Percentiles rank a stretch among this genome's conserved stretches.
Conservation (phyloP, 2,797 vertebrate genomes). For the Rachycentron canadum region DNA sequence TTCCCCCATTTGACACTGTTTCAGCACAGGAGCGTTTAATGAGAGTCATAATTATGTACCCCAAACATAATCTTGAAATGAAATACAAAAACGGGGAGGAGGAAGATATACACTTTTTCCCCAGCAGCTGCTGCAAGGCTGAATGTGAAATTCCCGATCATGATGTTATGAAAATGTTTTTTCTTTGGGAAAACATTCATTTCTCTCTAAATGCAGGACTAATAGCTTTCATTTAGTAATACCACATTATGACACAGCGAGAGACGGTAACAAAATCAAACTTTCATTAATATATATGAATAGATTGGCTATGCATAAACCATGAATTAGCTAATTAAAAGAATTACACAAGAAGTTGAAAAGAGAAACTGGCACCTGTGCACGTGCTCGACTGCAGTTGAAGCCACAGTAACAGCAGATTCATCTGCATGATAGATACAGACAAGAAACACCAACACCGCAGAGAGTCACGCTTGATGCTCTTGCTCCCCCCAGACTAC, state of each 20-base stretch:
- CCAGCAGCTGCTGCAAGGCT: conserved; percentile 65
- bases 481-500: neutral
- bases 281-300: conserved; percentile 80
- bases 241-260: conserved; percentile 74
- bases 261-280: conserved; percentile 75
- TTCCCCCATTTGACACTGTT: conserved; percentile 76
- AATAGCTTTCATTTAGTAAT: conserved; percentile 80
- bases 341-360: conserved; percentile 65
- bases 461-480: conserved; percentile 19
- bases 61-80: conserved; percentile 81
- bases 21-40: conserved; percentile 80
- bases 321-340: conserved; percentile 76
- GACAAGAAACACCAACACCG: conserved; percentile 19
- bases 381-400: conserved; percentile 16
- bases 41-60: conserved; percentile 82
- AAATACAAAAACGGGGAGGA: conserved; percentile 63
- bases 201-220: conserved; percentile 69
- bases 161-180: conserved; percentile 65
- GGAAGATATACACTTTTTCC: conserved; percentile 34
- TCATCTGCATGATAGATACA: conserved; percentile 38
- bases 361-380: conserved; percentile 65
- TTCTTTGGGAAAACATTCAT: conserved; percentile 66
- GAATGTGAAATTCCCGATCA: conserved; percentile 66
- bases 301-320: conserved; percentile 76
- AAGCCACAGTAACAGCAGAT: conserved; percentile 42